Percentiles rank a stretch among this genome's conserved stretches.
Conservation (phyloP, 2,797 vertebrate species). For the Esox lucius region DNA sequence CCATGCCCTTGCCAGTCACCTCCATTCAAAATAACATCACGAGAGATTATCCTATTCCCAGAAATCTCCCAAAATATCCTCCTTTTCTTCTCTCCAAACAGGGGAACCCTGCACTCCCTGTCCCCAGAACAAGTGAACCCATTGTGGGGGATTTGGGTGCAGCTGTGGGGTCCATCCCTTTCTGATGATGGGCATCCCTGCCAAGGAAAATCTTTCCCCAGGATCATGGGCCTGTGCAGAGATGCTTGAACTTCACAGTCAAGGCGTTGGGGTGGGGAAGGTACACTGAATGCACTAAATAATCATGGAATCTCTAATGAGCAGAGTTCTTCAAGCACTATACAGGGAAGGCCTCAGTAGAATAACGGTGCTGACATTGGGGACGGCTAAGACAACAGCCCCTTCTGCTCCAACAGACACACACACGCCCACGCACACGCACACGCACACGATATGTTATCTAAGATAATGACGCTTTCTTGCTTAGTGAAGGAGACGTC, state of each 20-base stretch:
- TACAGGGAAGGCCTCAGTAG: constrained; percentile 50
- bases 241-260: constrained; percentile 57
- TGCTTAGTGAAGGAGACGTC: constrained; percentile 34
- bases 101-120: constrained; percentile 47
- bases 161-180: constrained; percentile 67
- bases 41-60: constrained; percentile 48
- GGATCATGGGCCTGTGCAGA: constrained; percentile 27
- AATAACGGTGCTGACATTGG: constrained; percentile 3
- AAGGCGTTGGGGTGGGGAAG: constrained; percentile 33
- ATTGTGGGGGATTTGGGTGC: constrained; percentile 73
- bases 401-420: constrained; percentile 19
- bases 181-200: constrained; percentile 56
- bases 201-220: constrained; percentile 62
- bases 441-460: constrained; percentile 20
- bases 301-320: constrained; percentile 12
- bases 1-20: neutral
- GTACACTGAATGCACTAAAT: constrained; percentile 19
- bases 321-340: constrained; percentile 42
- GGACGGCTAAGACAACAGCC: constrained; percentile 8
- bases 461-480: constrained; percentile 37
- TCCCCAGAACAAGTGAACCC: constrained; percentile 66
- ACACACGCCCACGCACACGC: constrained; percentile 14
- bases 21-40: constrained; percentile 49
- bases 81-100: constrained; percentile 43
- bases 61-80: constrained; percentile 2